These are phyloP conservation scores for Megaleporinus macrocephalus DNA, from an alignment of 2,113 vertebrate species.

Conservation along the genomic window DNA sequence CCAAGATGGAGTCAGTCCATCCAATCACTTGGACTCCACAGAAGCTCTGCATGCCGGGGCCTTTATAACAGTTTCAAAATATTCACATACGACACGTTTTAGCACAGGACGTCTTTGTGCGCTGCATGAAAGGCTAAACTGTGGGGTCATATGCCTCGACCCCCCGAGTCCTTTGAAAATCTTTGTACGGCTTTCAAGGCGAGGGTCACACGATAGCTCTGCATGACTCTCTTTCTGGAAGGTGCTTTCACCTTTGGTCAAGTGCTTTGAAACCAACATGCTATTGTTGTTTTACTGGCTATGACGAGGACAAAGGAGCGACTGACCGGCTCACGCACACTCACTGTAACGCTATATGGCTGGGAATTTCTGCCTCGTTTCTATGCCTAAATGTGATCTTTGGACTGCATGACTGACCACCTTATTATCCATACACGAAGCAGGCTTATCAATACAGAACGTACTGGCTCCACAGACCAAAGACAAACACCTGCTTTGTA, in stretches of 20 bases:
- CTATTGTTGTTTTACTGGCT: constrained; percentile 80
- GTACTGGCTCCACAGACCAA: constrained; percentile 76
- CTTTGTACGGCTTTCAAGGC: constrained; percentile 61
- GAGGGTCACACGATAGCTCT: constrained; percentile 64
- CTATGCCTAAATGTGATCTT: constrained; percentile 89
- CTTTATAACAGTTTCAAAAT: constrained; percentile 7
- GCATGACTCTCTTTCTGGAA: constrained; percentile 65
- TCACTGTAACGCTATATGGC: constrained; percentile 85
- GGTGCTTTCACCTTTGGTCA: constrained; percentile 65
- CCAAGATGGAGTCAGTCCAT: not conserved
- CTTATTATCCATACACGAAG: constrained; percentile 82
- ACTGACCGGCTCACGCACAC: constrained; percentile 59
- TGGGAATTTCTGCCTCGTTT: constrained; percentile 88
- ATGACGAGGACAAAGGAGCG: constrained; percentile 72
- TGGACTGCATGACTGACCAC: constrained; percentile 88
- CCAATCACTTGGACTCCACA: not conserved
- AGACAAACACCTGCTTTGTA: constrained; percentile 87
- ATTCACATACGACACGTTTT: constrained; percentile 21
- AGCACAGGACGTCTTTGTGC: constrained; percentile 66
- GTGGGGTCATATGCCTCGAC: constrained; percentile 47
- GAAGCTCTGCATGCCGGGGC: not conserved
- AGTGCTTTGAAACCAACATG: constrained; percentile 77
- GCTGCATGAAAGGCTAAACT: constrained; percentile 63
- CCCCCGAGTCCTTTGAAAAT: constrained; percentile 55
- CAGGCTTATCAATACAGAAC: constrained; percentile 73